These are phyloP conservation scores for Fragum sueziense DNA, from an alignment of 2,888 invertebrate species.

Conservation along the genomic window DNA sequence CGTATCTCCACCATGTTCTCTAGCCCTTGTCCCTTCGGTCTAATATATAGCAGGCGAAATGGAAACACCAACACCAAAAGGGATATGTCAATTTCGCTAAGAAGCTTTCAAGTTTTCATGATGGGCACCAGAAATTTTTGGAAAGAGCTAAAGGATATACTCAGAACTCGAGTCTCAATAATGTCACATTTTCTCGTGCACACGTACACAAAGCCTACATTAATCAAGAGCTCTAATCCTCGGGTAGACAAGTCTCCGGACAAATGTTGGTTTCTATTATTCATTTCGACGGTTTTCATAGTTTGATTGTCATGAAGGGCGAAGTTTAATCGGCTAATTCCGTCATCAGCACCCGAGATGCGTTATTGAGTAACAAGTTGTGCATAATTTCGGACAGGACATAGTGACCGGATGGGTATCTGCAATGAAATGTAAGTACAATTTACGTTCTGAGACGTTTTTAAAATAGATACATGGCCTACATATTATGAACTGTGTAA, in stretches of 20 bases:
- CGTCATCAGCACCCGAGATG: slow-evolving; percentile 1
- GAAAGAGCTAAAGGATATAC: background rate
- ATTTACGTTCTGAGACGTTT: background rate
- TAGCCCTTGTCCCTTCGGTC: background rate
- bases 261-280: slow-evolving; percentile 12
- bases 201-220: background rate
- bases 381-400: background rate
- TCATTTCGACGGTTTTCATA: slow-evolving; percentile 11
- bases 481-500: background rate
- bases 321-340: background rate
- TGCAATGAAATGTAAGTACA: slow-evolving; percentile 15
- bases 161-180: background rate
- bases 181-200: background rate
- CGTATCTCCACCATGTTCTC: too few relatives aligned
- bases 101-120: background rate
- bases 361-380: background rate
- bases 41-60: background rate
- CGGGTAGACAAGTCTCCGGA: background rate
- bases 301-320: background rate
- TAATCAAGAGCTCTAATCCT: slow-evolving; percentile 7
- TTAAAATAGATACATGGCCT: background rate
- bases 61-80: background rate
- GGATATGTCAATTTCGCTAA: background rate
- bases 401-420: slow-evolving; percentile 2
- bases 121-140: background rate